Percentiles rank a stretch among this genome's conserved stretches.
Evolutionary conservation across 1,140 invertebrate species (phyloP).

Genomic region (Halyomorpha halys): DNA sequence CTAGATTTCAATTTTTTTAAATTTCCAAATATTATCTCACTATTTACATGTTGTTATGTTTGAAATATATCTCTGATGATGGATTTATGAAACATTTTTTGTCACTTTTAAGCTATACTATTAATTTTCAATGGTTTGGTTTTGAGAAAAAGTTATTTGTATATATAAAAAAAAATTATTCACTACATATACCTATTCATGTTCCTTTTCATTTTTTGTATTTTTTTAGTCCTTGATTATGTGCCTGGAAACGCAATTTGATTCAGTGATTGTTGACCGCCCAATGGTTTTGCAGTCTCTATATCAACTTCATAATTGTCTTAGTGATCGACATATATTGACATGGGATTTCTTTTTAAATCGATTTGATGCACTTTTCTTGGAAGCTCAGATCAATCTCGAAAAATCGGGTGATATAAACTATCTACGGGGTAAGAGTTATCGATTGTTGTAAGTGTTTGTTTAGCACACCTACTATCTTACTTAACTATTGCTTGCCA

Average conservation of each 20-base stretch:
- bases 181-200: no score
- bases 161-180: no score
- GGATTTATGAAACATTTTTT: no score
- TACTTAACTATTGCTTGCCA: slow-evolving; percentile 14
- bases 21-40: no score
- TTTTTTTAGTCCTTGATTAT: slow-evolving; percentile 61
- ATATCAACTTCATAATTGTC: slow-evolving; percentile 85
- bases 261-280: slow-evolving; percentile 87
- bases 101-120: no score
- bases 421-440: slow-evolving; percentile 61
- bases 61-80: no score
- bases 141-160: no score
- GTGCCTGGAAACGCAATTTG: slow-evolving; percentile 86
- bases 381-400: slow-evolving; percentile 87
- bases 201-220: not conserved
- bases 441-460: slow-evolving; percentile 1
- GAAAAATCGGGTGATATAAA: slow-evolving; percentile 69
- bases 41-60: no score
- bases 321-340: slow-evolving; percentile 81
- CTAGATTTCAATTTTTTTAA: no score
- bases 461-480: slow-evolving; percentile 10
- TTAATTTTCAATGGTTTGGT: no score
- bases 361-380: slow-evolving; percentile 87
- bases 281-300: slow-evolving; percentile 95
- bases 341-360: slow-evolving; percentile 98